Evolutionary conservation across 2,113 vertebrate genomes (phyloP), one percentile per base, ranked within the genome.

Genomic region (Ahaetulla prasina): DNA sequence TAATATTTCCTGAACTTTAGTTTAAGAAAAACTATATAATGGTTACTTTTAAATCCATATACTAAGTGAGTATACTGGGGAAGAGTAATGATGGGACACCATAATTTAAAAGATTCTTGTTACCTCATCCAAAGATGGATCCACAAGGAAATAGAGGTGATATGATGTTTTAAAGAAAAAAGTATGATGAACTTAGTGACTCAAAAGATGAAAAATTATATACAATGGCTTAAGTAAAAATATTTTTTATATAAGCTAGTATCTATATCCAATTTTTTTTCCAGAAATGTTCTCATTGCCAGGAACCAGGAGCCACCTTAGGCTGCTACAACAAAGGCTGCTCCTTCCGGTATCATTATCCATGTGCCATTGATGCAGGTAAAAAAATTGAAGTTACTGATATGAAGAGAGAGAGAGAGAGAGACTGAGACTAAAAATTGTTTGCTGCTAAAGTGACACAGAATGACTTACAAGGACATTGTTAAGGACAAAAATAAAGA

Each of bases 301-400:
- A 99, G 98, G 98, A 98, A 97, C 97, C 98, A 0, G 99, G 99
- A 92, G 99, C 99, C 93, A 99, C 99, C 92, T 97, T 99, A 97
- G 99, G 99, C 97, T 99, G 99, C 98, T 99, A 99, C 98, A 99
- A 98, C 97, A 99, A 99, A 98, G 99, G 99, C 97, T 99, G 99
- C 97, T 99, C 98, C 95, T 99, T 99, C 93, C 98, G 98, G 95
- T 99, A 99, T 96, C 99, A 99, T 97, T 99, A 99, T 97, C 98
- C 98, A 55, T 99, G 99, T 97, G 99, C 99, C 96, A 97, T 98
- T 49, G 99, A 99, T 96, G 98, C 99, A 98, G 99, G 99, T 99
- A 97, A 98, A 98, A 91, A 2, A 20, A 53, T 18, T 47, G 7
- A 30, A 54, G 2, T 55, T 52, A 88, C 12, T 89, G 88, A 87